Evolutionary conservation across 2,888 invertebrate genomes (phyloP), one percentile per base, ranked within the genome.

Genomic region (Philaethria dido): DNA sequence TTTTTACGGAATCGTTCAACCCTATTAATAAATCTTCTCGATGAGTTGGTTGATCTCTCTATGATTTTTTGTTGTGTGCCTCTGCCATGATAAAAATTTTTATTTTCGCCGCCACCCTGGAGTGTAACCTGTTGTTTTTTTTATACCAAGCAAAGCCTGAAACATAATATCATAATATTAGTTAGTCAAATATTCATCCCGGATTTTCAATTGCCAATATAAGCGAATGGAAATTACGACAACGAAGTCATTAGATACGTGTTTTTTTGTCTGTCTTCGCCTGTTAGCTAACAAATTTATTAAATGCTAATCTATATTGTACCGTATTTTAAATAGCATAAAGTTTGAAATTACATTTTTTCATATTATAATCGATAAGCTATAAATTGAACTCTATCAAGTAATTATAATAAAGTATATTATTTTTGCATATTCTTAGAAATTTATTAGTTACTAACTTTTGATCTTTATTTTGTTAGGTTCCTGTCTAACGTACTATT

Each of bases 191-290:
- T 14, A 25, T 39, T 29, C 25, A 29, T 59, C 16, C 11, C 16
- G 29, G n/a, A 44, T 45, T 29, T 47, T 47, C 52, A 42, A 44
- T 47, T 33, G 18, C 29, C 48, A 64, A 59, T 59, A 59, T 59
- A 48, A 59, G 42, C 20, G 47, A 33, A 64, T 52, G 29, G 42
- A 64, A 64, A 64, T 50, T 64, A 50, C 64, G 29, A 11, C 48
- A 48, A 64, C 64, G 57, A 64, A 64, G 29, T 64, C 59, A 59
- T 64, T 59, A 64, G 48, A 48, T 47, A 57, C n/a, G 29, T 57
- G 16, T 50, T 64, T 64, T n/a, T 64, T 64, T 64, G 64, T 64
- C 18, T 39, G 64, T 64, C 64, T 59, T n/a, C n/a, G 48, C 48
- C 39, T 59, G 42, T 50, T 39, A 39, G 29, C 6, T 29, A 2